Conservation (phyloP, 2,113 vertebrate genomes). For the Spea multiplicata region DNA sequence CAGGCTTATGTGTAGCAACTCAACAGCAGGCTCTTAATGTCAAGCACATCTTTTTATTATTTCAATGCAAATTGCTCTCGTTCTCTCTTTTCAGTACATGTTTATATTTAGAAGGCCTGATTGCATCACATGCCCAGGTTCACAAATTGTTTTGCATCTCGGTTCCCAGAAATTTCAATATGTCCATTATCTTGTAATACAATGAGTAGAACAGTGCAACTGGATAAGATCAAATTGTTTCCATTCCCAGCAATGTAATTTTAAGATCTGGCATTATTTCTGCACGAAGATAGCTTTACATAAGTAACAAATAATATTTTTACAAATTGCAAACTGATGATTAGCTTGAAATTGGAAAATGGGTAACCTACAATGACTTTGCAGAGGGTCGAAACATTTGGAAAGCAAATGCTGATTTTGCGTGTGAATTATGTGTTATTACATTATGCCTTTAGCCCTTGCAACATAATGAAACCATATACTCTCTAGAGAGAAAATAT, state of each 20-base stretch:
- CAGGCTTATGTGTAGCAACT: not conserved
- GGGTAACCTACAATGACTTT: constrained; percentile 16
- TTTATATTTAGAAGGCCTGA: constrained; percentile 51
- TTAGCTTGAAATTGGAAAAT: constrained; percentile 27
- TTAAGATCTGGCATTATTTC: constrained; percentile 45
- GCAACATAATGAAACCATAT: not conserved
- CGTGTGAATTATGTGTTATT: not conserved
- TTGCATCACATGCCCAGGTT: constrained; percentile 43
- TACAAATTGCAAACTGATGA: constrained; percentile 40
- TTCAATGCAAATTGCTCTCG: constrained; percentile 52
- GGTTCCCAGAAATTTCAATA: constrained; percentile 40
- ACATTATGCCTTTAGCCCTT: not conserved
- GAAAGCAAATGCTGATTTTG: not conserved
- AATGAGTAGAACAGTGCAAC: constrained; percentile 28
- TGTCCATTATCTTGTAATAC: constrained; percentile 39
- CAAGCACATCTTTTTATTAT: constrained; percentile 42
- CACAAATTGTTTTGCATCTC: constrained; percentile 36
- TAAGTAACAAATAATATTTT: constrained; percentile 40
- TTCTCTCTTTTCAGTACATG: constrained; percentile 48
- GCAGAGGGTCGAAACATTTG: not conserved
- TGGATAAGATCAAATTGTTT: constrained; percentile 47
- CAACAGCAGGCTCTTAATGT: not conserved
- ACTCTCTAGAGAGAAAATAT: not conserved
- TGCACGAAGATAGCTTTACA: constrained; percentile 49
- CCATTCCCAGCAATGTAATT: constrained; percentile 42